Conservation (phyloP, 1,140 invertebrate species). For the Drosophila elegans region DNA sequence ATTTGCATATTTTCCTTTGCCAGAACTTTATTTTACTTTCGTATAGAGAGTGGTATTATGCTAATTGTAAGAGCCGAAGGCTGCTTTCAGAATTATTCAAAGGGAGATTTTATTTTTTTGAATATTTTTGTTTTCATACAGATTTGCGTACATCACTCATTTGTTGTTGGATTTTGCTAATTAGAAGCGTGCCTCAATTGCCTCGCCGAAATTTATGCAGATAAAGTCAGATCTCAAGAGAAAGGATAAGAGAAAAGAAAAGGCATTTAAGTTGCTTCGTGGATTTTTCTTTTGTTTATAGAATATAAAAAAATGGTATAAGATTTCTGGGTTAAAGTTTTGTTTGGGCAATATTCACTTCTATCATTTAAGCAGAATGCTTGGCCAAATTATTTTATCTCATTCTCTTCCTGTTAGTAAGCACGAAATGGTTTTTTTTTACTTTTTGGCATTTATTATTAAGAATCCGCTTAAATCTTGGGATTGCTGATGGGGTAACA, state of each 20-base stretch:
- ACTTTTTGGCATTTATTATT: not conserved
- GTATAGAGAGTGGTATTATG: slow-evolving; percentile 49
- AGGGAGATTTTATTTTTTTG: slow-evolving; percentile 15
- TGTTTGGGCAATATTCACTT: not conserved
- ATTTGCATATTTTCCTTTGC: slow-evolving; percentile 37
- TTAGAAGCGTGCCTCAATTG: slow-evolving; percentile 63
- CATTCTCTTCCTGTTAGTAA: not conserved
- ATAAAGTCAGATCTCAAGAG: slow-evolving; percentile 42
- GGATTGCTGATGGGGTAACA: slow-evolving; percentile 2
- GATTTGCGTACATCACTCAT: slow-evolving; percentile 49
- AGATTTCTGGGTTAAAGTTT: slow-evolving; percentile 5
- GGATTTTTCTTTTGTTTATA: slow-evolving; percentile 1
- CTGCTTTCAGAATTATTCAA: slow-evolving; percentile 36
- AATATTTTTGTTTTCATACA: slow-evolving; percentile 44
- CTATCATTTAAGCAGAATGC: slow-evolving; percentile 1
- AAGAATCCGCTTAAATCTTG: slow-evolving; percentile 16
- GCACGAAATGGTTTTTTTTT: not conserved
- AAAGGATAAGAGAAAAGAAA: slow-evolving; percentile 7
- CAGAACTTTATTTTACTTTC: slow-evolving; percentile 29
- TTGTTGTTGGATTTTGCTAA: slow-evolving; percentile 68
- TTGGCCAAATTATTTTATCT: slow-evolving; percentile 6
- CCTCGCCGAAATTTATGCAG: slow-evolving; percentile 65
- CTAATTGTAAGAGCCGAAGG: slow-evolving; percentile 52
- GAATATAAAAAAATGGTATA: not conserved
- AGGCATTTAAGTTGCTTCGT: slow-evolving; percentile 5